A percentile compares a stretch with the other conserved stretches of the same genome.
Conservation (phyloP, 1,140 invertebrate species). For the Drosophila paulistorum region DNA sequence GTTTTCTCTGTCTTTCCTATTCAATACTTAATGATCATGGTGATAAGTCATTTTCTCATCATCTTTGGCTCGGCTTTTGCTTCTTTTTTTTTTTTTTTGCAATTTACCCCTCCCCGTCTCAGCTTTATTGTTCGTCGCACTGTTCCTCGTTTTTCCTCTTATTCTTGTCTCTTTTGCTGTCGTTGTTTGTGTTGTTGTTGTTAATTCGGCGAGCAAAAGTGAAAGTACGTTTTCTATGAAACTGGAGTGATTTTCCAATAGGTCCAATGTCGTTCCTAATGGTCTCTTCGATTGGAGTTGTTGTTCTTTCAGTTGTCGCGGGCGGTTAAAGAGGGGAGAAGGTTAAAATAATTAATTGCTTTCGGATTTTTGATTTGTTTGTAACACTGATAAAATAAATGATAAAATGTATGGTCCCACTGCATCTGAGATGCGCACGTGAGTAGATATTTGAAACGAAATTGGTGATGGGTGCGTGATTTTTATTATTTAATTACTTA, state of each 20-base stretch:
- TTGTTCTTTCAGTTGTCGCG: not conserved
- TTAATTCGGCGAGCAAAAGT: conserved; percentile 7
- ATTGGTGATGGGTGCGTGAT: not conserved
- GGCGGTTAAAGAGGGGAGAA: not conserved
- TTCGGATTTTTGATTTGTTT: conserved; percentile 12
- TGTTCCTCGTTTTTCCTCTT: not conserved
- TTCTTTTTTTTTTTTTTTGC: conserved; percentile 1
- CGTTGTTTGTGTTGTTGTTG: conserved; percentile 1
- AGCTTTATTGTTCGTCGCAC: not conserved
- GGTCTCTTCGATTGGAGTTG: not conserved
- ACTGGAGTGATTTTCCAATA: not conserved
- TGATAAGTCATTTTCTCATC: not conserved
- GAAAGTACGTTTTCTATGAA: not conserved
- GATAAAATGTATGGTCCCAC: not conserved
- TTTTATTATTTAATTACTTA: not conserved
- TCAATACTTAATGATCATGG: not conserved
- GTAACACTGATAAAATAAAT: conserved; percentile 2
- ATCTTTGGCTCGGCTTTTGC: not conserved
- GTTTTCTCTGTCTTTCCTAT: not conserved
- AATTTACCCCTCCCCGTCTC: not conserved
- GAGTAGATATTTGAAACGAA: not conserved
- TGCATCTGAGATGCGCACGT: not conserved
- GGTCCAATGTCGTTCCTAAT: not conserved
- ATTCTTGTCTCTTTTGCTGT: conserved; percentile 1
- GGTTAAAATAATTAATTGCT: conserved; percentile 11